Evolutionary conservation across 2,113 vertebrate genomes (phyloP).

Genomic region (Psettodes erumei): DNA sequence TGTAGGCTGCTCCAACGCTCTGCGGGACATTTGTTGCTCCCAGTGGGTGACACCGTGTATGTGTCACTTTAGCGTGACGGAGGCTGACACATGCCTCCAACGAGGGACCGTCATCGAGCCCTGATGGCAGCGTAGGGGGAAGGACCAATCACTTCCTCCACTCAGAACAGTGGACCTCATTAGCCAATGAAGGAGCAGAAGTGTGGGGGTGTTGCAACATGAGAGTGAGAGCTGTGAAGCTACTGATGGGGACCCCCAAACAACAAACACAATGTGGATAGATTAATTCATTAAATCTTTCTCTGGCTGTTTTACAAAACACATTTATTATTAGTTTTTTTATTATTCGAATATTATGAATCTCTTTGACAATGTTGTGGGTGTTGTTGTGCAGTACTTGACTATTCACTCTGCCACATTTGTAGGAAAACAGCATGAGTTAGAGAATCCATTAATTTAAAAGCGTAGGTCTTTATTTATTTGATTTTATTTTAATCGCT

Average conservation of each 20-base stretch:
- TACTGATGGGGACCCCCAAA: slow-evolving; percentile 56
- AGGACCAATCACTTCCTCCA: slow-evolving; percentile 63
- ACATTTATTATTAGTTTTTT: neutral
- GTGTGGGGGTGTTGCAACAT: slow-evolving; percentile 65
- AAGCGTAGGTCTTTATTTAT: neutral
- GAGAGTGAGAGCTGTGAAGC: slow-evolving; percentile 34
- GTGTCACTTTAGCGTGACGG: slow-evolving; percentile 63
- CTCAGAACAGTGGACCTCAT: slow-evolving; percentile 60
- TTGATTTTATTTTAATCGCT: neutral
- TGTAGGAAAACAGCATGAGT: slow-evolving; percentile 2
- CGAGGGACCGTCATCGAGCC: slow-evolving; percentile 36
- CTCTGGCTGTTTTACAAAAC: slow-evolving; percentile 1
- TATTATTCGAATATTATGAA: neutral
- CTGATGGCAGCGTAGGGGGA: slow-evolving; percentile 71
- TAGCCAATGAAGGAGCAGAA: slow-evolving; percentile 76
- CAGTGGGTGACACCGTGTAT: slow-evolving; percentile 55
- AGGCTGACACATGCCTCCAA: slow-evolving; percentile 59
- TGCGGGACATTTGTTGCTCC: slow-evolving; percentile 39
- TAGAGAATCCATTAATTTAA: slow-evolving; percentile 16
- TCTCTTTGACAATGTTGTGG: slow-evolving; percentile 11
- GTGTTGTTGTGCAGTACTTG: slow-evolving; percentile 10
- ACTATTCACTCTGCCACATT: slow-evolving; percentile 9
- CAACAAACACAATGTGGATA: slow-evolving; percentile 67
- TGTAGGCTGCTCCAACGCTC: slow-evolving; percentile 45
- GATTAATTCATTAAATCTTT: slow-evolving; percentile 21